Percentiles rank a stretch among this genome's conserved stretches.
Conservation (phyloP, 2,888 invertebrate species). For the Ectemnius continuus region DNA sequence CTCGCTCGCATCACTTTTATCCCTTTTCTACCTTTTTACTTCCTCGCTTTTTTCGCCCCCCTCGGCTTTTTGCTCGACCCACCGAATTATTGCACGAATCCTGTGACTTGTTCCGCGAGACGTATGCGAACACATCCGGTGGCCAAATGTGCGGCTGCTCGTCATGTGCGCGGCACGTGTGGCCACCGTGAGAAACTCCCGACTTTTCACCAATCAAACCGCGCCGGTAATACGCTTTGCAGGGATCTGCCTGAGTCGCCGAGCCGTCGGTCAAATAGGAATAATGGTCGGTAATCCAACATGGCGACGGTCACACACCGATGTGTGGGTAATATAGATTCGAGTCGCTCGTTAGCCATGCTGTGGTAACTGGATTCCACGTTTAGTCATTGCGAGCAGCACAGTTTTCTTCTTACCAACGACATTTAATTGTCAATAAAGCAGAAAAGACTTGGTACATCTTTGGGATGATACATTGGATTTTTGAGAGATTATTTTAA, state of each 20-base stretch:
- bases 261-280: neutral
- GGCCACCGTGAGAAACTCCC: constrained; percentile 36
- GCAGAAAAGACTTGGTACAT: too few relatives aligned
- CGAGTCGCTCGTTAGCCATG: too few relatives aligned
- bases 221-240: neutral
- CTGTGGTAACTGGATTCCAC: too few relatives aligned
- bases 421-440: too few relatives aligned
- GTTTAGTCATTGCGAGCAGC: too few relatives aligned
- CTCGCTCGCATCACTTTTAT: too few relatives aligned
- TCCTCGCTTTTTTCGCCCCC: too few relatives aligned
- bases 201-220: neutral
- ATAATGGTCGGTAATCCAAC: neutral
- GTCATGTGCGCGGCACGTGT: constrained; percentile 37
- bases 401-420: too few relatives aligned
- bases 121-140: constrained; percentile 16
- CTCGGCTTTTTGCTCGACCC: neutral
- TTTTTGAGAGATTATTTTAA: too few relatives aligned
- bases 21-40: too few relatives aligned
- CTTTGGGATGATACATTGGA: too few relatives aligned
- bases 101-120: constrained; percentile 5
- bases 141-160: constrained; percentile 25
- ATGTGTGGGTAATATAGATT: constrained; percentile 23
- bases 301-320: neutral
- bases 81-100: constrained; percentile 6
- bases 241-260: neutral